These are phyloP conservation scores for Chrysotoxum bicinctum DNA, from an alignment of 2,888 invertebrate genomes.

Conservation along the genomic window DNA sequence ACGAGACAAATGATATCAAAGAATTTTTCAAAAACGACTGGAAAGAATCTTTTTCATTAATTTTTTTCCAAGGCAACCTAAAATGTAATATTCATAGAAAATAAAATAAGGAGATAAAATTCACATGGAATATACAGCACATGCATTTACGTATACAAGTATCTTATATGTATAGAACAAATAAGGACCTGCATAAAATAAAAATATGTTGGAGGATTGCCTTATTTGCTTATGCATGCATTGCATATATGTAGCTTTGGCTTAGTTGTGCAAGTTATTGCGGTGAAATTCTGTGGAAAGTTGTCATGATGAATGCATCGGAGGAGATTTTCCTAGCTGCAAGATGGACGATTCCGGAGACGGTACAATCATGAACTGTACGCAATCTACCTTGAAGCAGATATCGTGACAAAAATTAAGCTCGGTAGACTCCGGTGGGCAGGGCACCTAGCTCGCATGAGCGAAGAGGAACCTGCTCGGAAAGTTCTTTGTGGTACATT, in stretches of 20 bases:
- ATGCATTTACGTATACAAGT: neutral
- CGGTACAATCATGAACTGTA: too few relatives aligned
- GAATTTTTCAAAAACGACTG: neutral
- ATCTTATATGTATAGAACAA: neutral
- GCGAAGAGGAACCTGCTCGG: too few relatives aligned
- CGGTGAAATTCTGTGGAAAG: conserved; percentile 29
- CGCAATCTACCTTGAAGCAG: too few relatives aligned
- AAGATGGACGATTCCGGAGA: too few relatives aligned
- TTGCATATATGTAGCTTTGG: neutral
- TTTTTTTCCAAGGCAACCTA: neutral
- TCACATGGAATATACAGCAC: neutral
- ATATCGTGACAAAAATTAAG: too few relatives aligned
- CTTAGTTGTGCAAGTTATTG: conserved; percentile 12
- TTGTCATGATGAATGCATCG: conserved; percentile 18
- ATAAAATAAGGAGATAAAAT: neutral
- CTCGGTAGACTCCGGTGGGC: too few relatives aligned
- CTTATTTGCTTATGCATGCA: conserved; percentile 17
- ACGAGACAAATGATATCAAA: neutral
- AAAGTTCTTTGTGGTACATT: too few relatives aligned
- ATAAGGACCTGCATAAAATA: conserved; percentile 57
- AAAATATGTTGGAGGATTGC: conserved; percentile 55
- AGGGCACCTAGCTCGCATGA: too few relatives aligned
- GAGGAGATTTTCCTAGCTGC: conserved; percentile 12
- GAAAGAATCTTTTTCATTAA: neutral
- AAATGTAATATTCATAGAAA: conserved; percentile 2